These are phyloP conservation scores for Epizoanthus stellaris DNA, from an alignment of 92 coral and sea anemone species.

Conservation along the genomic window DNA sequence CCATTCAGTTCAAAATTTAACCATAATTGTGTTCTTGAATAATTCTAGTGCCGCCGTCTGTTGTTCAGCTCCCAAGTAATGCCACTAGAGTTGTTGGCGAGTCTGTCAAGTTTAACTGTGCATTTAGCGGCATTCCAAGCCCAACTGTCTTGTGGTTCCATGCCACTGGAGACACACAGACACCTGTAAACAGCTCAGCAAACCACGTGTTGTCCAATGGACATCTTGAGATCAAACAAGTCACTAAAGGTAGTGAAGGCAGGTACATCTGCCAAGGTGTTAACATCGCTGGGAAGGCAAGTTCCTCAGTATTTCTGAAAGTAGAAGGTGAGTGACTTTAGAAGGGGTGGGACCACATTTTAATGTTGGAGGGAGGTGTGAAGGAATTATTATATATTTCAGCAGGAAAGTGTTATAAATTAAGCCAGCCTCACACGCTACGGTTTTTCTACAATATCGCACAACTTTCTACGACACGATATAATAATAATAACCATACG, in stretches of 20 bases:
- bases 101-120: slow-evolving; percentile 70
- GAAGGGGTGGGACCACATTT: neutral
- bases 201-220: slow-evolving; percentile 62
- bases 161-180: slow-evolving; percentile 47
- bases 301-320: slow-evolving; percentile 67
- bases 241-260: slow-evolving; percentile 76
- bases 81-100: slow-evolving; percentile 78
- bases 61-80: slow-evolving; percentile 65
- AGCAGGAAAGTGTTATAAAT: no score
- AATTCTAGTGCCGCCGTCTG: slow-evolving; percentile 75
- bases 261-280: slow-evolving; percentile 72
- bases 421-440: no score
- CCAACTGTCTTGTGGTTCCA: slow-evolving; percentile 83
- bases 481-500: no score
- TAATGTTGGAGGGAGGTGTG: no score
- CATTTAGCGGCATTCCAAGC: slow-evolving; percentile 79
- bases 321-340: slow-evolving; percentile 72
- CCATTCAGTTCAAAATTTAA: no score
- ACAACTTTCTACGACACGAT: no score
- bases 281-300: slow-evolving; percentile 76
- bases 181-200: slow-evolving; percentile 50
- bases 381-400: no score
- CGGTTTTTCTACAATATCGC: no score
- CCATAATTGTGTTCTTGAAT: neutral
- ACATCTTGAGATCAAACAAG: slow-evolving; percentile 64